Conservation (phyloP, 2,888 invertebrate genomes). For the Gryllus longicercus region DNA sequence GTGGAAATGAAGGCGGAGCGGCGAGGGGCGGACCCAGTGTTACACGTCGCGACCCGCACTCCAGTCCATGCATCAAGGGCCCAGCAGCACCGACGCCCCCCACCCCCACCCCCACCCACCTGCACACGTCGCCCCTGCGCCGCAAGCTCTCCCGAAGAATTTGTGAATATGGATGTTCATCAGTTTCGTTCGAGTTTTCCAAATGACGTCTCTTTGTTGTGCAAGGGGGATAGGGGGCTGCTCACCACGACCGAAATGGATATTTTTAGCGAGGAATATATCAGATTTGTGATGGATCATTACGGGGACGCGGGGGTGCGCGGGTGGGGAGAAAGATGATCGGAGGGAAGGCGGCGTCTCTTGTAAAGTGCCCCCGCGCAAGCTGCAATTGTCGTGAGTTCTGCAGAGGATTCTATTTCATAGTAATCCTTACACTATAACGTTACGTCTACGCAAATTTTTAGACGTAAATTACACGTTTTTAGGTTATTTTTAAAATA, state of each 20-base stretch:
- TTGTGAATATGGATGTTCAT: slow-evolving; percentile 10
- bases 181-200: neutral
- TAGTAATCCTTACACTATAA: no score
- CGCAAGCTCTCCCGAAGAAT: neutral
- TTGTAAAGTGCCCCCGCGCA: no score
- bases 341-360: neutral
- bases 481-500: neutral
- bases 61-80: neutral
- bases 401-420: no score
- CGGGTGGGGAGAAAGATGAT: neutral
- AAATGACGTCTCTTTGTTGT: neutral
- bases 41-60: neutral
- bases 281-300: neutral
- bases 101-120: no score
- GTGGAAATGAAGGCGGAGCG: neutral
- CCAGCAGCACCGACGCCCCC: neutral
- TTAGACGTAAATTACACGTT: no score
- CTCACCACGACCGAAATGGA: neutral
- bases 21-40: neutral
- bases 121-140: neutral
- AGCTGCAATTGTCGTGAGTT: no score
- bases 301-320: neutral
- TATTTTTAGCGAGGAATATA: neutral
- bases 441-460: no score
- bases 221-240: neutral